A percentile compares a stretch with the other conserved stretches of the same genome.
Conservation (phyloP, 2,888 invertebrate species). For the Drosophila parthenogenetica region DNA sequence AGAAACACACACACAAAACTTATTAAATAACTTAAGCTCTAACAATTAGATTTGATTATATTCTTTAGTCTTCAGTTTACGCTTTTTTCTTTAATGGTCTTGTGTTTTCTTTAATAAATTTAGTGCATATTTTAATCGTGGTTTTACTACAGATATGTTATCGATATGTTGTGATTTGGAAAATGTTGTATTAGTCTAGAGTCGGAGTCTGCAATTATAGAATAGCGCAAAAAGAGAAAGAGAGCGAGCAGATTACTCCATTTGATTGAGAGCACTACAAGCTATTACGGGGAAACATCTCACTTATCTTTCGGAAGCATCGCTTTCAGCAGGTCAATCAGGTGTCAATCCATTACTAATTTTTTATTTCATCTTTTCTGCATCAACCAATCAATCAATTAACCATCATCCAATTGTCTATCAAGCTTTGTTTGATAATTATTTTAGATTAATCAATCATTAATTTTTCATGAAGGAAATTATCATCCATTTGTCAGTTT, state of each 20-base stretch:
- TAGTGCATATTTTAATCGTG: slow-evolving; percentile 46
- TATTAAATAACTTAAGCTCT: slow-evolving; percentile 45
- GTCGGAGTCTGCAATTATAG: slow-evolving; percentile 83
- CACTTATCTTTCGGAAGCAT: slow-evolving; percentile 15
- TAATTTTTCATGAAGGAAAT: background rate
- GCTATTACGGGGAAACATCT: slow-evolving; percentile 9
- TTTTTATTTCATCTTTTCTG: background rate
- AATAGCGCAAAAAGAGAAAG: slow-evolving; percentile 64
- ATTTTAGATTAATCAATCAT: background rate
- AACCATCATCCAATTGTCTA: background rate
- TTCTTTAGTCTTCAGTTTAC: slow-evolving; percentile 42
- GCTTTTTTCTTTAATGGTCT: slow-evolving; percentile 42
- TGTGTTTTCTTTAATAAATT: slow-evolving; percentile 24
- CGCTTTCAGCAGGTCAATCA: slow-evolving; percentile 14
- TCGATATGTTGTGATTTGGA: slow-evolving; percentile 84
- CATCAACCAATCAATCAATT: background rate
- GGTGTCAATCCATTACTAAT: background rate
- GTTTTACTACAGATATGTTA: slow-evolving; percentile 82
- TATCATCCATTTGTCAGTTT: background rate
- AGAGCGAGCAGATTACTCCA: slow-evolving; percentile 60
- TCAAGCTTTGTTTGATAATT: background rate
- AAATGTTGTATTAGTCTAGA: slow-evolving; percentile 83
- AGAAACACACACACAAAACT: slow-evolving; percentile 43
- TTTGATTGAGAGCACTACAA: slow-evolving; percentile 28
- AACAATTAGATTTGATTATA: slow-evolving; percentile 26